Conservation (phyloP, 2,888 invertebrate species). For the Galerucella nymphaeae region DNA sequence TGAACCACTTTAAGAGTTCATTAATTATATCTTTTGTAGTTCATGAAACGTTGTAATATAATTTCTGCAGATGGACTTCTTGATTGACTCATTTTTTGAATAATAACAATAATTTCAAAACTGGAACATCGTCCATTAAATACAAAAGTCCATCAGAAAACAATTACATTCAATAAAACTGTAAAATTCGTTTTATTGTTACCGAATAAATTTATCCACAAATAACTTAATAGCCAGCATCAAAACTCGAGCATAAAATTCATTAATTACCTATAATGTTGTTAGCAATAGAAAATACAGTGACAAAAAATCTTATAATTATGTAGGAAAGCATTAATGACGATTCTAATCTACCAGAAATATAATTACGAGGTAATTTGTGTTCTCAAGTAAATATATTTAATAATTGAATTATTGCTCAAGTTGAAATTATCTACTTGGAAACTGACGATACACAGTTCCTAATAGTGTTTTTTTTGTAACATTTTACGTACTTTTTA, state of each 20-base stretch:
- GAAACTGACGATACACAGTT: not conserved
- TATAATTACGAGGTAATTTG: constrained; percentile 31
- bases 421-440: constrained; percentile 6
- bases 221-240: constrained; percentile 9
- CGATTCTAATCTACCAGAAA: constrained; percentile 31
- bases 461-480: not conserved
- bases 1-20: too few relatives aligned
- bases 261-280: constrained; percentile 31
- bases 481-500: not conserved
- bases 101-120: not conserved
- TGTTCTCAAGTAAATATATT: constrained; percentile 37
- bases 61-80: too few relatives aligned
- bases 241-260: constrained; percentile 21
- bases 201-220: not conserved
- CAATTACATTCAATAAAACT: not conserved
- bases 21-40: too few relatives aligned
- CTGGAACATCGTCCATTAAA: not conserved
- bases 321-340: constrained; percentile 13
- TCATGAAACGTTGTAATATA: too few relatives aligned
- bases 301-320: constrained; percentile 29
- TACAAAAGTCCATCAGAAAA: constrained; percentile 2
- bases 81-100: not conserved
- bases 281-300: constrained; percentile 20
- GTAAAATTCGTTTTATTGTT: not conserved
- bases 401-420: constrained; percentile 36